Base-by-base conservation (phyloP, 2,113 vertebrate genomes). In the Sinocyclocheilus grahami region DNA sequence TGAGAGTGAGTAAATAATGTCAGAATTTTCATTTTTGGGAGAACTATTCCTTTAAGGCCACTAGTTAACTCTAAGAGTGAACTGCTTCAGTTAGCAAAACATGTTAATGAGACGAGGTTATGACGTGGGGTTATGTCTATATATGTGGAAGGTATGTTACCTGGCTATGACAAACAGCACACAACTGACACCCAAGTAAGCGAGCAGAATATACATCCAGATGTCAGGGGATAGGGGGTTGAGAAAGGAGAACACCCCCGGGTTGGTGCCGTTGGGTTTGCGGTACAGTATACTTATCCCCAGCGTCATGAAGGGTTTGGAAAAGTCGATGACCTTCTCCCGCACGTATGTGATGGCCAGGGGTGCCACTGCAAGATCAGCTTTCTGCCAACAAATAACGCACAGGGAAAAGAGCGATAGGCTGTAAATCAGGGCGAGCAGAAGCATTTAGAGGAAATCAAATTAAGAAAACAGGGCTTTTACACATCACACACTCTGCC, bases 201-300 rank as follows among this genome's bases (percentile, higher is more conserved):
- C 98, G 97, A 99, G 98, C 97, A 99, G 97, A 99, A 99, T 98
- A 99, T 99, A 99, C 98, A 99, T 99, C 98, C 98, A 99, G 97
- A 99, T 99, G 97, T 99, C 98, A 89, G 98, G 97, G 95, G 98
- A 99, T 93, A 99, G 97, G 92, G 98, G 98, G 96, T 98, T 99
- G 96, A 99, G 97, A 97, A 99, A 99, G 96, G 98, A 99, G 98
- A 99, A 99, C 95, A 99, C 98, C 93, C 98, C 98, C 81, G 97
- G 97, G 95, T 99, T 99, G 97, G 98, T 99, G 94, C 98, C 98
- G 94, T 99, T 99, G 93, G 98, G 97, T 93, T 99, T 99, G 95
- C 96, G 98, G 97, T 99, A 99, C 95, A 99, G 96, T 95, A 99
- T 99, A 98, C 97, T 99, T 97, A 99, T 99, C 96, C 98, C 98